Evolutionary conservation across 2,888 invertebrate genomes (phyloP), one percentile per base, ranked within the genome.

Genomic region (Caenorhabditis zanzibari): DNA sequence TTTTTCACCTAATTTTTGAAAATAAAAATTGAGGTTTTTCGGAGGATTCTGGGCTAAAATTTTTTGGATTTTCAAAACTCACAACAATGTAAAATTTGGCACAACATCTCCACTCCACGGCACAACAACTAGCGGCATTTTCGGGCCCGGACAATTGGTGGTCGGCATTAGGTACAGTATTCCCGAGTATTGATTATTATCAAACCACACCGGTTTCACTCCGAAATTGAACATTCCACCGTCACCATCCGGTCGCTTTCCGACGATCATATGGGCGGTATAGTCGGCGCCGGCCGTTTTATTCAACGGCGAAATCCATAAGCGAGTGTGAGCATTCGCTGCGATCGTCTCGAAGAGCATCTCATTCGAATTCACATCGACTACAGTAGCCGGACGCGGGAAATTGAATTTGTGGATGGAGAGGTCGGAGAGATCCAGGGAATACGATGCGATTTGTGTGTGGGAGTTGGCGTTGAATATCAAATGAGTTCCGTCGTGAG

Each of bases 71-170:
- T n/a, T n/a, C n/a, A n/a, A n/a, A n/a, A 38, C 38, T 38, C 38
- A 38, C 38, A 38, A 6, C 6, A 10, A 2, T 12, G 38, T 38
- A 12, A 38, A 38, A 38, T 38, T 38, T 12, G 38, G 38, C 38
- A 38, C 38, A 12, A 10, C 10, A 2, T 38, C 38, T 6, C 38
- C 38, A 38, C 38, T 10, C 7, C 12, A 38, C 10, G 90, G 89
- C 16, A 83, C 16, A 9, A 89, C 91, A 3, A 92, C 81, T 54
- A 91, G 59, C 7, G 88, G 90, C 47, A 86, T 26, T 19, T 47
- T 28, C 0, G 58, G 49, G 0, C 71, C 58, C 24, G 72, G 68
- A 22, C 9, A 24, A n/a, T n/a, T 49, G 10, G 19, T 26, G 2
- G 16, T 12, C 14, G 41, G 41, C 9, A 16, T 26, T 26, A 63